Base-by-base conservation (phyloP, 2,797 vertebrate species). In the Mergus octosetaceus region DNA sequence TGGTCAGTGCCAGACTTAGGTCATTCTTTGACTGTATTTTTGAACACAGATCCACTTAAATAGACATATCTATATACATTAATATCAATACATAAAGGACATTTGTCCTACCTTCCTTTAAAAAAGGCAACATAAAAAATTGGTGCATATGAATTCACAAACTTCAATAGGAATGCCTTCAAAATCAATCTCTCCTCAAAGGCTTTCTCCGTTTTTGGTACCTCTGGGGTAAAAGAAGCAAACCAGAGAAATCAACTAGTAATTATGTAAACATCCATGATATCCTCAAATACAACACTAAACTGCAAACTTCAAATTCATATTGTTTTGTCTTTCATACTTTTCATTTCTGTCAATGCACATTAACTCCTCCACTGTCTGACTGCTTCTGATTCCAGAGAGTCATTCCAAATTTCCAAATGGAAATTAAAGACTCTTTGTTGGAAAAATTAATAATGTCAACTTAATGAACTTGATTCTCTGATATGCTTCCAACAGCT, bases 71-170 rank as follows among this genome's bases (percentile, higher is more conserved):
- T 12, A 57, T 12, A 61, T 32, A 11, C 4, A 73, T 4, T 28
- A 12, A 79, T 11, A 49, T 11, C 43, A 12, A 39, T 39, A 71
- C 15, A 7, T 47, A 56, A 61, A 81, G 34, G n/a, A 45, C 18
- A 54, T 56, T 68, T 80, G 54, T 73, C 98, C 91, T 90, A 99
- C 99, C 99, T 99, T 98, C 99, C 99, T 98, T 99, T 99, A 97
- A 99, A 99, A 98, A 99, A 99, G 95, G 99, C 99, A 98, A 99
- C 99, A 28, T 99, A 99, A 98, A 99, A 99, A 97, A 99, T 99
- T 28, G 99, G 98, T 51, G 99, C 99, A 94, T 99, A 99, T 82
- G 99, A 98, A 88, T 99, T 99, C 98, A 99, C 99, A 97, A 99
- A 99, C 97, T 99, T 99, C 54, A 99, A 97, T 73, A 99, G 98